A percentile compares a stretch with the other conserved stretches of the same genome.
Evolutionary conservation across 2,888 invertebrate species (phyloP).

Genomic region (Ctena decussata): DNA sequence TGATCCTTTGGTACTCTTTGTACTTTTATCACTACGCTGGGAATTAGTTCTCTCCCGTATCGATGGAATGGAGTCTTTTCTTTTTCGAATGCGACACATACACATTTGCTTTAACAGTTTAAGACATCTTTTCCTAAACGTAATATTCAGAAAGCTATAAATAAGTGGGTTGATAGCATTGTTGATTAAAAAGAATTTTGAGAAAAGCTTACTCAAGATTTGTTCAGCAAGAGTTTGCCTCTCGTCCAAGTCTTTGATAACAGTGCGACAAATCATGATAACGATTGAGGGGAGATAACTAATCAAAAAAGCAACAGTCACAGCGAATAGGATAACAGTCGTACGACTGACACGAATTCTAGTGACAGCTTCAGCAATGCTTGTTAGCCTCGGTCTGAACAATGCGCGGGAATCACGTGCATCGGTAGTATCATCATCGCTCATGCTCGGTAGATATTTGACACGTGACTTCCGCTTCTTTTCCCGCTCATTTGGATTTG

Average conservation of each 20-base stretch:
- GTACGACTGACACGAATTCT: conserved; percentile 65
- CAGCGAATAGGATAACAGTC: conserved; percentile 65
- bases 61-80: conserved; percentile 9
- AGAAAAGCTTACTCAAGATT: conserved; percentile 67
- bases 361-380: conserved; percentile 50
- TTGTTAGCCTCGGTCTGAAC: conserved; percentile 50
- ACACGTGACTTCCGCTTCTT: conserved; percentile 51
- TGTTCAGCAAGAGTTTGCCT: conserved; percentile 59
- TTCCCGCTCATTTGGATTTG: not conserved
- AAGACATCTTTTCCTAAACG: conserved; percentile 62
- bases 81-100: conserved; percentile 29
- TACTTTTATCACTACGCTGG: conserved; percentile 53
- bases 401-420: conserved; percentile 3
- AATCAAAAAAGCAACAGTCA: conserved; percentile 68
- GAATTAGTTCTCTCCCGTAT: conserved; percentile 47
- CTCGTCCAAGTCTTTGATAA: conserved; percentile 59
- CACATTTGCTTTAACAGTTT: conserved; percentile 50
- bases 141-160: conserved; percentile 69
- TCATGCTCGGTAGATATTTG: conserved; percentile 71
- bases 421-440: conserved; percentile 65
- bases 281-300: conserved; percentile 68
- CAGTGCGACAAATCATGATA: conserved; percentile 65
- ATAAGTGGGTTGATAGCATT: conserved; percentile 70
- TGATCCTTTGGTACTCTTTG: conserved; percentile 49
- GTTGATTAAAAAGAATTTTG: conserved; percentile 67